A percentile compares a stretch with the other conserved stretches of the same genome.
Evolutionary conservation across 2,888 invertebrate species (phyloP).

Genomic region (Acleris cristana): DNA sequence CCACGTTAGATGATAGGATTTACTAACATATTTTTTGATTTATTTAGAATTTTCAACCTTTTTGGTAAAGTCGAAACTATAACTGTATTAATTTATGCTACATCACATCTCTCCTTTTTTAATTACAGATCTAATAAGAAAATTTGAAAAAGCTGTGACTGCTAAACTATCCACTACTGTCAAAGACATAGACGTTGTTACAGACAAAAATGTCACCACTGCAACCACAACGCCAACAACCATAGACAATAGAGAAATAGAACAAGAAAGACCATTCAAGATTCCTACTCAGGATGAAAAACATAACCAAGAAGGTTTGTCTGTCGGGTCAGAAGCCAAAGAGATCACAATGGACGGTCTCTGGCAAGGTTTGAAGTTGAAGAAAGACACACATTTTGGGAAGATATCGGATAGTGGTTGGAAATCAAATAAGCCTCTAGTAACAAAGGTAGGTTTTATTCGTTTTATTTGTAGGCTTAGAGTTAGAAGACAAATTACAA

Average conservation of each 20-base stretch:
- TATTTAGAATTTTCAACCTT: neutral
- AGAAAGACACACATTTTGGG: slow-evolving; percentile 71
- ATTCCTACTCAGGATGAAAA: slow-evolving; percentile 37
- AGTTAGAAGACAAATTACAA: neutral
- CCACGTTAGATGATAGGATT: too few species aligned
- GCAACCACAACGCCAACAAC: slow-evolving; percentile 44
- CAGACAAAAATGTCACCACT: slow-evolving; percentile 48
- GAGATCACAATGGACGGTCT: slow-evolving; percentile 70
- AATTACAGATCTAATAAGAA: slow-evolving; percentile 62
- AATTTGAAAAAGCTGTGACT: slow-evolving; percentile 64
- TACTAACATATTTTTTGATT: neutral
- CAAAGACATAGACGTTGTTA: slow-evolving; percentile 44
- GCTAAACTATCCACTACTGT: slow-evolving; percentile 47
- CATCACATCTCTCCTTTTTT: slow-evolving; percentile 6
- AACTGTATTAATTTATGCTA: too few species aligned
- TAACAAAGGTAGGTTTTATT: slow-evolving; percentile 65
- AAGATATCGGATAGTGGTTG: slow-evolving; percentile 71
- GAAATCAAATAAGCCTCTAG: slow-evolving; percentile 67
- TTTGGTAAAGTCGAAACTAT: too few species aligned
- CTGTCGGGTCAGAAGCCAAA: slow-evolving; percentile 61
- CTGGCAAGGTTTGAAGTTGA: slow-evolving; percentile 69
- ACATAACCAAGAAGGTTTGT: slow-evolving; percentile 48
- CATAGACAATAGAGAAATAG: slow-evolving; percentile 36
- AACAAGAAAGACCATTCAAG: slow-evolving; percentile 40
- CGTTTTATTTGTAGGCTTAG: neutral